A percentile compares a stretch with the other conserved stretches of the same genome.
These are phyloP conservation scores for Melanotaenia duboulayi DNA, from an alignment of 2,113 vertebrate genomes.

Conservation along the genomic window DNA sequence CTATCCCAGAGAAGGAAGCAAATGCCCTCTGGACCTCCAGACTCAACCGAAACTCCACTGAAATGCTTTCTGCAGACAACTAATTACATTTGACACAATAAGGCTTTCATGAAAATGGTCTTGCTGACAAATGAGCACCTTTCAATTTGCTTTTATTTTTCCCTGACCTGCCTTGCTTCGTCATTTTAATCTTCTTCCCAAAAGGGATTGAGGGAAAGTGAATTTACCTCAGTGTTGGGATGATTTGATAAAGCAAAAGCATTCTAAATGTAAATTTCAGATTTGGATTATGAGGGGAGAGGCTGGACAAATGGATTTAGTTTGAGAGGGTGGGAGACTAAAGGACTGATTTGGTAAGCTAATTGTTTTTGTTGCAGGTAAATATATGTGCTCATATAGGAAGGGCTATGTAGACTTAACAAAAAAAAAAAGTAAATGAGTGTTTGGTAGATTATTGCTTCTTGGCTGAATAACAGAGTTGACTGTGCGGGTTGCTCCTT, in stretches of 20 bases:
- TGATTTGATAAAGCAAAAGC: conserved; percentile 65
- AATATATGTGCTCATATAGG: not conserved
- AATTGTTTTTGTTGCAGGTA: conserved; percentile 24
- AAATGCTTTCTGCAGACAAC: conserved; percentile 24
- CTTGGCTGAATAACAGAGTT: too few species aligned
- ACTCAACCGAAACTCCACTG: not conserved
- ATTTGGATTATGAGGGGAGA: conserved; percentile 28
- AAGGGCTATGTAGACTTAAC: not conserved
- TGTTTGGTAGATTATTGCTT: too few species aligned
- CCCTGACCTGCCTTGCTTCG: conserved; percentile 45
- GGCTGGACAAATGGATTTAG: conserved; percentile 24
- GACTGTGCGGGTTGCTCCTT: too few species aligned
- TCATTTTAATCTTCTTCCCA: conserved; percentile 61
- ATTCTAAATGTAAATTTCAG: conserved; percentile 63
- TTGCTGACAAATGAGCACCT: conserved; percentile 48
- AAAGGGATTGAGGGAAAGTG: conserved; percentile 62
- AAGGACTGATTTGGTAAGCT: not conserved
- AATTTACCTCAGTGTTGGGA: conserved; percentile 65
- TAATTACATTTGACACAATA: conserved; percentile 62
- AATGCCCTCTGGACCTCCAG: conserved; percentile 24
- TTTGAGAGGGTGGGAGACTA: conserved; percentile 17
- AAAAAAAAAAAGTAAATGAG: too few species aligned
- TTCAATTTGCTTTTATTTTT: conserved; percentile 61
- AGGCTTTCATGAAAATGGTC: conserved; percentile 26
- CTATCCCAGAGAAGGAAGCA: conserved; percentile 13